phyloP scores from a whole-genome alignment of 2,797 vertebrate genomes.

The Enteromius afrohamiltoni region DNA sequence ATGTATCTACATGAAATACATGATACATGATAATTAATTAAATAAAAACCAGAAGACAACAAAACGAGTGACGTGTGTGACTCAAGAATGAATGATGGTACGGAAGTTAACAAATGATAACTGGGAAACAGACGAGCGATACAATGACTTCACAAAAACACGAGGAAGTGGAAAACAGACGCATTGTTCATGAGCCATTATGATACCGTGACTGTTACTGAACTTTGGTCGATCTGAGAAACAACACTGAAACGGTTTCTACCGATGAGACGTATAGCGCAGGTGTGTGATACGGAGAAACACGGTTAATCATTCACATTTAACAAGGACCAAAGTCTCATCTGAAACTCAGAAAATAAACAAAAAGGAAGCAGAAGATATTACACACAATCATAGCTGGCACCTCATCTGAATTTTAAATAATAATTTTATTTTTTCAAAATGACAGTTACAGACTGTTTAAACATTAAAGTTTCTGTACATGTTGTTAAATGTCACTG shows the following conservation, averaged over 20 bases:
- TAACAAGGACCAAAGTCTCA: slow-evolving; percentile 55
- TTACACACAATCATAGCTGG: not conserved
- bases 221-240: slow-evolving; percentile 34
- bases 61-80: not conserved
- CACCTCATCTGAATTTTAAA: slow-evolving; percentile 36
- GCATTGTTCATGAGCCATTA: slow-evolving; percentile 14
- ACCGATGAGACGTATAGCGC: slow-evolving; percentile 3
- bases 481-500: slow-evolving; percentile 1
- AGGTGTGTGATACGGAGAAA: not conserved
- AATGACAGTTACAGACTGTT: slow-evolving; percentile 32
- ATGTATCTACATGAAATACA: not conserved
- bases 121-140: slow-evolving; percentile 14
- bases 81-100: not conserved
- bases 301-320: slow-evolving; percentile 57
- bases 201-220: slow-evolving; percentile 16
- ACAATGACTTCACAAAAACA: slow-evolving; percentile 31
- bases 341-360: slow-evolving; percentile 37
- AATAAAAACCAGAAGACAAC: not conserved
- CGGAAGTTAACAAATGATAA: not conserved
- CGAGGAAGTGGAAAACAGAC: slow-evolving; percentile 15
- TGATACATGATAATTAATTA: not conserved
- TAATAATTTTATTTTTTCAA: slow-evolving; percentile 56
- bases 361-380: not conserved
- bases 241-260: slow-evolving; percentile 35
- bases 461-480: slow-evolving; percentile 36